Base-by-base conservation (phyloP, 1,140 invertebrate species). In the Pectinophora gossypiella region DNA sequence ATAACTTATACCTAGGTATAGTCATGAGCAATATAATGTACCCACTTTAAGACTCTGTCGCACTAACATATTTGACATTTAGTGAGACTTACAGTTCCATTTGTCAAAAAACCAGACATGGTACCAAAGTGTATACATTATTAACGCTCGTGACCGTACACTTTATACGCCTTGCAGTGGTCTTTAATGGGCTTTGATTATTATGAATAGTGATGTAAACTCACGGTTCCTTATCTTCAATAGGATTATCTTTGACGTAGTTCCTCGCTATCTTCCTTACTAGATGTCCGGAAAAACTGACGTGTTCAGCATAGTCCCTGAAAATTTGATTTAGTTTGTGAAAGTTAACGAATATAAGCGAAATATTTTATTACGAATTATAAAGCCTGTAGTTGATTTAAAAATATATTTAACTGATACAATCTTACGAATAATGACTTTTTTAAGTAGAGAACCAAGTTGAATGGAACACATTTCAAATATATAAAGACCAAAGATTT, bases 251-350 rank as follows among this genome's bases (percentile, higher is more conserved):
- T 13, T 15, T 16, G n/a, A 15, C 36, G 36, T 18, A 7, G 12
- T 40, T 16, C 3, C 58, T 65, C 2, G 75, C 75, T 0, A 85
- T 78, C 12, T 20, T 54, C 48, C 56, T 76, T 13, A 85, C 55
- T 0, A 70, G 40, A n/a, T 43, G 51, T 2, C 78, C 81, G 9
- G 76, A 75, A 44, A 82, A 85, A 49, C 78, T 85, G 7, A 79
- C 72, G 7, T 68, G 56, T 32, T 85, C 81, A 0, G 60, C 61
- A 44, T 81, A 72, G 0, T 59, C 19, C 32, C 78, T 82, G 48
- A 47, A 68, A 65, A 40, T 48, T 43, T 21, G 36, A 52, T 50
- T 19, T 20, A 7, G 42, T 44, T 40, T 7, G 27, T 32, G 27
- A 9, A 32, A 32, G 27, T 40, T 15, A 16, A 40, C n/a, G 3